Evolutionary conservation across 2,797 vertebrate species (phyloP).

Genomic region (Poeciliopsis paucimaculata): DNA sequence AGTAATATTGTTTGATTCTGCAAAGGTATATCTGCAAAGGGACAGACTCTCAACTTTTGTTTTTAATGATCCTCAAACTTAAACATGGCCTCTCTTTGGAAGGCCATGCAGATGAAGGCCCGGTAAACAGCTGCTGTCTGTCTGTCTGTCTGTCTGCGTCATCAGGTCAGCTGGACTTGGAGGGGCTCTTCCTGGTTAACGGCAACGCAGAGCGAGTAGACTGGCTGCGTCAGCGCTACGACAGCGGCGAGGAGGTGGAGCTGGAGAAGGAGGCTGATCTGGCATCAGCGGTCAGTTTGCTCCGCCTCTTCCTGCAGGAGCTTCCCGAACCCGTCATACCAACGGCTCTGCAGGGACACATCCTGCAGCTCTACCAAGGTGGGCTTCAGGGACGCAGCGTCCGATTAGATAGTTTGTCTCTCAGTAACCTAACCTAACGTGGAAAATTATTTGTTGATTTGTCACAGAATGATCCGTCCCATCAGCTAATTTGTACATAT

Average conservation of each 20-base stretch:
- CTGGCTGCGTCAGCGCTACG: conserved; percentile 95
- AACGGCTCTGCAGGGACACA: conserved; percentile 88
- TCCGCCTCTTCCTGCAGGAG: conserved; percentile 97
- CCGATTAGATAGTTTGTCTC: not conserved
- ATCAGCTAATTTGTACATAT: too few species aligned
- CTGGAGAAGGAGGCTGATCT: conserved; percentile 96
- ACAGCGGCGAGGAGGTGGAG: conserved; percentile 94
- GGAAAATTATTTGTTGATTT: too few species aligned
- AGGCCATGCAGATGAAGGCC: not conserved
- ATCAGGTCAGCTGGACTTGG: conserved; percentile 92
- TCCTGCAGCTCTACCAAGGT: conserved; percentile 96
- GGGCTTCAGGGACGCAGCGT: conserved; percentile 24
- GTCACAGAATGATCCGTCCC: too few species aligned
- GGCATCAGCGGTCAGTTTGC: conserved; percentile 95
- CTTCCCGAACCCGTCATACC: conserved; percentile 96
- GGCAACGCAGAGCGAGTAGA: conserved; percentile 97
- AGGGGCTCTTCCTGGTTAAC: conserved; percentile 97
- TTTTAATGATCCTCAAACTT: not conserved
- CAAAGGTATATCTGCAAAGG: not conserved
- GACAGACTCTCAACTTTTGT: not conserved
- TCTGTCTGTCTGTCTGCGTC: not conserved
- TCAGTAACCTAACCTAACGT: not conserved
- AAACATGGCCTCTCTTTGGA: not conserved
- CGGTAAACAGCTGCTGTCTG: not conserved
- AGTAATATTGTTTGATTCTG: not conserved